Conservation (phyloP, 2,888 invertebrate species). For the Ochropleura plecta region DNA sequence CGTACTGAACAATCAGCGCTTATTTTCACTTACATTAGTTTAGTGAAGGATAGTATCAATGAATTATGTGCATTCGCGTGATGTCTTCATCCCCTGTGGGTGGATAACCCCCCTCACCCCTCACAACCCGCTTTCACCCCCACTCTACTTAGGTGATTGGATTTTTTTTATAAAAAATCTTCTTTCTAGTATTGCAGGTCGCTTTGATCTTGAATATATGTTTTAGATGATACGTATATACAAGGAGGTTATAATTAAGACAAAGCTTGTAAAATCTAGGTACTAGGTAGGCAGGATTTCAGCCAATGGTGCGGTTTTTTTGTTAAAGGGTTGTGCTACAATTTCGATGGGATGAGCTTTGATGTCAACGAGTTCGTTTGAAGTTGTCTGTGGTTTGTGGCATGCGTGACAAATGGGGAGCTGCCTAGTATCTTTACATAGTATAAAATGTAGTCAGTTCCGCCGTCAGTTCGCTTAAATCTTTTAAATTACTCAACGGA, state of each 20-base stretch:
- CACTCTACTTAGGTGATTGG: conserved; percentile 86
- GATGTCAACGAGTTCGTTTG: conserved; percentile 42
- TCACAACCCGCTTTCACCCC: conserved; percentile 52
- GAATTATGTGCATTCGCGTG: conserved; percentile 89
- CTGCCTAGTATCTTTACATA: not conserved
- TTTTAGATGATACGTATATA: conserved; percentile 11
- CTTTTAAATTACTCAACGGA: no score
- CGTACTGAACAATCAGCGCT: conserved; percentile 81
- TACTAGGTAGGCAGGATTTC: not conserved
- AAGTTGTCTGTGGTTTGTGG: conserved; percentile 13
- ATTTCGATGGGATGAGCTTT: conserved; percentile 31
- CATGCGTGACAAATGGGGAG: not conserved
- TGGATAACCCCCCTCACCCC: conserved; percentile 60
- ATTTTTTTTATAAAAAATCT: conserved; percentile 79
- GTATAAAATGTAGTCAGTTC: no score
- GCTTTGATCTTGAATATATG: conserved; percentile 74
- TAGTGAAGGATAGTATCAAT: conserved; percentile 87
- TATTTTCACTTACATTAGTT: conserved; percentile 90
- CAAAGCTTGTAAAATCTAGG: conserved; percentile 20
- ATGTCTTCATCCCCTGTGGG: conserved; percentile 81
- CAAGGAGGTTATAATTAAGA: conserved; percentile 51
- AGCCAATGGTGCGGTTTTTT: conserved; percentile 54
- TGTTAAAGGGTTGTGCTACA: conserved; percentile 32
- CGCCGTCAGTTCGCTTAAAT: no score
- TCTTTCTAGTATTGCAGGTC: conserved; percentile 51